Evolutionary conservation across 1,140 invertebrate species (phyloP), one percentile per base, ranked within the genome.

Genomic region (Penaeus chinensis): DNA sequence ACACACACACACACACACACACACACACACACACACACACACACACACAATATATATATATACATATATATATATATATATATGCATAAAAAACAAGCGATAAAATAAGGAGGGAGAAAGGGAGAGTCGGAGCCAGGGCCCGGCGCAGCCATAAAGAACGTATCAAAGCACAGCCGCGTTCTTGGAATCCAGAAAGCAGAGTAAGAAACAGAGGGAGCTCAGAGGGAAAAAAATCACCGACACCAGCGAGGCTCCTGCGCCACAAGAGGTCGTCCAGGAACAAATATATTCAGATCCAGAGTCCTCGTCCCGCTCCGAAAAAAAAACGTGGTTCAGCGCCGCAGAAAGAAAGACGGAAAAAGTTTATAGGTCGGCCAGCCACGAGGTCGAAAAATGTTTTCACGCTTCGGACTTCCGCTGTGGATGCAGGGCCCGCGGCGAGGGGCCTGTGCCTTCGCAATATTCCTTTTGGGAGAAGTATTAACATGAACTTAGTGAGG

Each of bases 41-140:
- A 69, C 27, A 69, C 27, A 69, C 27, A 69, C 27, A 69, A 74
- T 74, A 74, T 74, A 74, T 74, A 74, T 74, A 74, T 74, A 74
- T 74, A 74, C 22, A 74, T 74, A 74, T n/a, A 74, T 74, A 74
- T 74, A 74, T 74, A 74, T 74, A 74, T 74, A n/a, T 74, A 74
- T 74, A 74, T 74, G 22, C 22, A 74, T 74, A 74, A 20, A 32
- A 32, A 32, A 32, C 32, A 32, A 32, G 32, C 32, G 32, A 2
- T 32, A 32, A 32, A 32, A 32, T 32, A 32, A 32, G 32, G 32
- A 2, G 32, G 32, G 22, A 74, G 24, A 74, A 74, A n/a, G 69
- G 37, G 66, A 74, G 20, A 13, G 37, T 16, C 24, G 22, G 24
- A 22, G 20, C 24, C 24, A 8, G 66, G 5, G 5, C 7, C 22